Base-by-base conservation (phyloP, 2,888 invertebrate species). In the Tricholauxania praeusta region DNA sequence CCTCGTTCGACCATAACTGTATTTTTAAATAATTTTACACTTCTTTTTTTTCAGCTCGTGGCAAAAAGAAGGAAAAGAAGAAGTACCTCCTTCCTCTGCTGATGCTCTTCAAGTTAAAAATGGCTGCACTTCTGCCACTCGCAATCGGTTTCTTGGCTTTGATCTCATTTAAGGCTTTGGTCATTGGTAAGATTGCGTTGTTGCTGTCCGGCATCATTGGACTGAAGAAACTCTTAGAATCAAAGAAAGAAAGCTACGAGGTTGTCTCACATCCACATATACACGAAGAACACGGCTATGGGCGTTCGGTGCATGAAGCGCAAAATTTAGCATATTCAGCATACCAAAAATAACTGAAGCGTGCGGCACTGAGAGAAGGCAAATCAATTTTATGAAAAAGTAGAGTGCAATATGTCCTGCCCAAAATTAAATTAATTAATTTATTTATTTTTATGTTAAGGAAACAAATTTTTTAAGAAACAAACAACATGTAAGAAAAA, bases 131-230 rank as follows among this genome's bases (percentile, higher is more conserved):
- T 77, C 91, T 94, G 80, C 95, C 95, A 48, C 88, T 95, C 78
- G 92, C 93, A 81, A 90, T 95, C 73, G 95, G 93, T 79, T 90
- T 89, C 79, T 91, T 95, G 81, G 95, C 94, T 71, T 89, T 95
- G 76, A 90, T 95, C 62, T 94, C 95, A 57, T 91, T 95, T 90
- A 95, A 96, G 90, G 95, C 95, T 76, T 89, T 96, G 79, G 88
- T 95, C 82, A 90, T 95, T 79, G 94, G 94, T 81, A 96, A 96
- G 89, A 91, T 95, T 75, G 95, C 95, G 5, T 89, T 96, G 28
- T 89, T 94, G 71, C 91, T 95, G 77, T 92, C 94, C 68, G 91
- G 91, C 74, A 90, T 95, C 75, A 91, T 95, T 74, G 92, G 90
- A 4, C 86, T 93, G 74, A 92, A 92, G 88, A 95, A 95, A 83